These are phyloP conservation scores for Calcarius lapponicus DNA, from an alignment of 2,797 vertebrate genomes.

Conservation along the genomic window DNA sequence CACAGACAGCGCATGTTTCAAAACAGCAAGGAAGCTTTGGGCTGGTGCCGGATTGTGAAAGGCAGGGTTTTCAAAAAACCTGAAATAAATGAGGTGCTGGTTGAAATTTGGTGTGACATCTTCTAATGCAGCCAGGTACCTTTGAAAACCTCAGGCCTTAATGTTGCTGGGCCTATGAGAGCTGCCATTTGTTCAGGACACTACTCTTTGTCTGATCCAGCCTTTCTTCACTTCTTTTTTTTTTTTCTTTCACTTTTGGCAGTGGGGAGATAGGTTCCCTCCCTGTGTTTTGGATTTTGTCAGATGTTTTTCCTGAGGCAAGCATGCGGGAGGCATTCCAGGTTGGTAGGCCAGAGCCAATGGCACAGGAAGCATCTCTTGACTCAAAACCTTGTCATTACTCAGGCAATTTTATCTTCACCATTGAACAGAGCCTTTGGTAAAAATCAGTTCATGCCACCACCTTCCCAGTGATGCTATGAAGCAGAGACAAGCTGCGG, in stretches of 20 bases:
- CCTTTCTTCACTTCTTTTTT: not conserved
- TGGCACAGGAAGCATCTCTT: not conserved
- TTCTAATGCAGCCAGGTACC: not conserved
- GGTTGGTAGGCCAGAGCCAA: not conserved
- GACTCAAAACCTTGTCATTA: conserved; percentile 18
- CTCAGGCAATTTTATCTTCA: not conserved
- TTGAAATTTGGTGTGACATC: conserved; percentile 26
- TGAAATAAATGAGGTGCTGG: conserved; percentile 35
- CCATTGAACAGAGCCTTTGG: not conserved
- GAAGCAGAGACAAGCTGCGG: not conserved
- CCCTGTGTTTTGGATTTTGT: conserved; percentile 8
- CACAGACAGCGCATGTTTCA: not conserved
- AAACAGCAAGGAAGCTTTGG: conserved; percentile 29
- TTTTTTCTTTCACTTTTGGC: not conserved
- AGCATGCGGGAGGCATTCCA: not conserved
- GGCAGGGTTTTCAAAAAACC: conserved; percentile 21
- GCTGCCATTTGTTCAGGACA: conserved; percentile 7
- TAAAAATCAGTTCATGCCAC: not conserved
- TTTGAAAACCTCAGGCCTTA: conserved; percentile 4
- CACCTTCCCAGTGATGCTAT: not conserved
- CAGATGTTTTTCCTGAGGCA: conserved; percentile 2
- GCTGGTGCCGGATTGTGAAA: conserved; percentile 14
- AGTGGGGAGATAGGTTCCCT: not conserved
- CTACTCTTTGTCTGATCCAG: not conserved
- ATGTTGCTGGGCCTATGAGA: not conserved